phyloP scores from a whole-genome alignment of 1,140 invertebrate species.

The Parasteatoda tepidariorum region DNA sequence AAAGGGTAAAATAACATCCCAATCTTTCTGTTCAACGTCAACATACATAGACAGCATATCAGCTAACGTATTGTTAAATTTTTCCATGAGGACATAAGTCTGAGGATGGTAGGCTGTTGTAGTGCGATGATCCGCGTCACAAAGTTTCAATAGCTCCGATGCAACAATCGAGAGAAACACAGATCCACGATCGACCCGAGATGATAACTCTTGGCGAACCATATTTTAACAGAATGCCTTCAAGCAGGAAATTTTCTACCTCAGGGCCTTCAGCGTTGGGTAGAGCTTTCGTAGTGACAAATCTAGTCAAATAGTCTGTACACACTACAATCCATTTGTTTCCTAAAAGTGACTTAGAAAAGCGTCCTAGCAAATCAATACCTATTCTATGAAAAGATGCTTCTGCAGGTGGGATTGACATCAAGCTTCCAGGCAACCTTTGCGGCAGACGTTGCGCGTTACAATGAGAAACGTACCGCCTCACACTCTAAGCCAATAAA shows the following conservation, averaged over 20 bases:
- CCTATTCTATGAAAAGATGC: background rate
- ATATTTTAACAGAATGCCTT: conserved; percentile 58
- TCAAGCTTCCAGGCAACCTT: background rate
- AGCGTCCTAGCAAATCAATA: too few species aligned
- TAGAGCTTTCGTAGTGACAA: background rate
- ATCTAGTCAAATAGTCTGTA: background rate
- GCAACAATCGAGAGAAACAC: too few species aligned
- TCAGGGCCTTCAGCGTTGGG: background rate
- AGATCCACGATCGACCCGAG: conserved; percentile 59
- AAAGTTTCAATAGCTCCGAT: too few species aligned
- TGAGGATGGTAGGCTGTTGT: conserved; percentile 64
- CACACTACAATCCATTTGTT: conserved; percentile 2
- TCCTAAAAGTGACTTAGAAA: background rate
- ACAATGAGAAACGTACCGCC: too few species aligned
- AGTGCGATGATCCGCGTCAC: too few species aligned
- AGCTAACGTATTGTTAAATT: conserved; percentile 63
- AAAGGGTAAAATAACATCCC: conserved; percentile 65
- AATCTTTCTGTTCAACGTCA: conserved; percentile 63
- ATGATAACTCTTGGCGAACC: conserved; percentile 59
- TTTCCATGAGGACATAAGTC: conserved; percentile 65
- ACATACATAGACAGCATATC: conserved; percentile 64
- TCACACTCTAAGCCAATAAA: too few species aligned
- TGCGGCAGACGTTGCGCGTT: too few species aligned
- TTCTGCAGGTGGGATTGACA: background rate
- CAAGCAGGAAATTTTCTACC: conserved; percentile 63